phyloP scores from a whole-genome alignment of 1,140 invertebrate genomes.

The Aphelinus certus region DNA sequence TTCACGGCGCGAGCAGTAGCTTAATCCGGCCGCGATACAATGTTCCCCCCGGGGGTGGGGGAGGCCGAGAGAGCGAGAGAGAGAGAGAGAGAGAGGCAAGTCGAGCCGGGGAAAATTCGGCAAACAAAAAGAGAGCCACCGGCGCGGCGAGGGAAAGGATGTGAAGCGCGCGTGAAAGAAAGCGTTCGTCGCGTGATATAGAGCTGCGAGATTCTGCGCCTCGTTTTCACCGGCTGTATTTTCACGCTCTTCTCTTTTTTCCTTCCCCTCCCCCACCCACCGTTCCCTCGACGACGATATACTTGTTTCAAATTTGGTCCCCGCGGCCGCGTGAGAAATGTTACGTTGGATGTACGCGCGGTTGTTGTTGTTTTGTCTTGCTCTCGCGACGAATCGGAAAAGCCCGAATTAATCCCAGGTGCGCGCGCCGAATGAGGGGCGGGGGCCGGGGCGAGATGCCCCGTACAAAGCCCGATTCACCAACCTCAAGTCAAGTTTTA shows the following conservation, averaged over 20 bases:
- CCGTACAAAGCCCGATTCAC: slow-evolving; percentile 26
- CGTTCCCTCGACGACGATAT: too few relatives aligned
- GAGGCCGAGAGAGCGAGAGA: slow-evolving; percentile 38
- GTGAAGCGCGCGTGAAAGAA: neutral
- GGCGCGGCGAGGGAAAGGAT: neutral
- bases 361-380: neutral
- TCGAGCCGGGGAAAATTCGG: slow-evolving; percentile 25
- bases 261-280: too few relatives aligned
- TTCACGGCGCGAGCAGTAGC: slow-evolving; percentile 46
- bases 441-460: too few relatives aligned
- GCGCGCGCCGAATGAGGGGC: neutral
- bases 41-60: slow-evolving; percentile 28
- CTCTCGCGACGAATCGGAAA: slow-evolving; percentile 37
- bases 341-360: too few relatives aligned
- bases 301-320: too few relatives aligned
- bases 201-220: slow-evolving; percentile 1
- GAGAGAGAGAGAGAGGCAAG: slow-evolving; percentile 38
- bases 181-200: slow-evolving; percentile 8
- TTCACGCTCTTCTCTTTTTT: too few relatives aligned
- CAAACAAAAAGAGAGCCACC: slow-evolving; percentile 22
- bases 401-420: slow-evolving; percentile 39
- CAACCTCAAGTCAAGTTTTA: slow-evolving; percentile 44
- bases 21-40: slow-evolving; percentile 46
- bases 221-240: neutral
- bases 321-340: too few relatives aligned